Evolutionary conservation across 2,113 vertebrate genomes (phyloP), one percentile per base, ranked within the genome.

Genomic region (Charina bottae): DNA sequence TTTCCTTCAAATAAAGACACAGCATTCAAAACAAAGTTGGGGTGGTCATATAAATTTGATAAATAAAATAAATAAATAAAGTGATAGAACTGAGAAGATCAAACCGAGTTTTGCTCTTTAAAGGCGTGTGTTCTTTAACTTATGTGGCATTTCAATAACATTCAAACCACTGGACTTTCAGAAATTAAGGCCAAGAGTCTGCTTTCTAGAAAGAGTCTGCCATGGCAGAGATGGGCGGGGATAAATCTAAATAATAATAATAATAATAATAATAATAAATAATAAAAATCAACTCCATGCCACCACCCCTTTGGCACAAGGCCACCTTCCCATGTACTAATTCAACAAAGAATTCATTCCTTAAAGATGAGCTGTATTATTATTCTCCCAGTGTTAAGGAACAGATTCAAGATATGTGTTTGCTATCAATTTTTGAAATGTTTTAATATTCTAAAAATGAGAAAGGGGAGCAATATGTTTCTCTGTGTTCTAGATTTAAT

Each of bases 1-100:
- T 59, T 89, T 83, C 87, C 85, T 53, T 93, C 2, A 87, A 94
- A 91, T 85, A 93, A 92, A 87, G 93, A 37, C n/a, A 62, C 0
- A 28, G 9, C 49, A 89, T 15, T 54, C 42, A 88, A 54, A 89
- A 62, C 91, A 89, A 87, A n/a, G n/a, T n/a, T n/a, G n/a, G n/a
- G n/a, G n/a, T n/a, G n/a, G n/a, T n/a, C n/a, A n/a, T n/a, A n/a
- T n/a, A n/a, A n/a, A n/a, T n/a, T n/a, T n/a, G n/a, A n/a, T n/a
- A n/a, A n/a, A n/a, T n/a, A n/a, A n/a, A n/a, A n/a, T n/a, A n/a
- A n/a, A n/a, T n/a, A n/a, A n/a, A n/a, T n/a, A n/a, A n/a, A 87
- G n/a, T 13, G 28, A 84, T 54, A 64, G 23, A 87, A 37, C 33
- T 6, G 13, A 59, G 87, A 56, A 89, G 87, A 88, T 64, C 78